Conservation (phyloP, 2,113 vertebrate species). For the Lagopus muta region DNA sequence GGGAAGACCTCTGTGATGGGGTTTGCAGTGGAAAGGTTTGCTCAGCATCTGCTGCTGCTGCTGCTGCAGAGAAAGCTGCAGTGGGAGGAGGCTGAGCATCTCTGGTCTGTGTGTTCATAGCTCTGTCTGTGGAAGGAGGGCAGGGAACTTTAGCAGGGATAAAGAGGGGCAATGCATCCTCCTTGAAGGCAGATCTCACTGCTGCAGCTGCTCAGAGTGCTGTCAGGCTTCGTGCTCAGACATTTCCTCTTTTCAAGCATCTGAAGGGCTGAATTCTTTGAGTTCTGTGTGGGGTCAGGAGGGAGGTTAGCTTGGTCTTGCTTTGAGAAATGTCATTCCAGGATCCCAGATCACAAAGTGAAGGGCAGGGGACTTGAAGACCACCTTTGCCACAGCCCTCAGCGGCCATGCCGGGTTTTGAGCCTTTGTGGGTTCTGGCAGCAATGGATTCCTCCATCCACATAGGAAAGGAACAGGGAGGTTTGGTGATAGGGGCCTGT, state of each 20-base stretch:
- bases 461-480: not conserved
- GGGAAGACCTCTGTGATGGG: not conserved
- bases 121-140: not conserved
- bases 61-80: not conserved
- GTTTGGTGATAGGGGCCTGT: not conserved
- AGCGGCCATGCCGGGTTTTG: not conserved
- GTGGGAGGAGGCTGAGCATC: not conserved
- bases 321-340: not conserved
- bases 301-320: not conserved
- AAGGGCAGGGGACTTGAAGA: not conserved
- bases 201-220: not conserved
- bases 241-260: not conserved
- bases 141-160: not conserved
- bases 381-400: not conserved
- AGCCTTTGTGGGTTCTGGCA: not conserved
- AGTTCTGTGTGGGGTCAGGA: not conserved
- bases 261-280: not conserved
- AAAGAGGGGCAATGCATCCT: not conserved
- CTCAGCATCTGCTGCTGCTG: not conserved
- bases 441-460: not conserved
- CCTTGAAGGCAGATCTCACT: not conserved
- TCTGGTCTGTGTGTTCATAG: fast-evolving
- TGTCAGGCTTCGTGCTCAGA: not conserved
- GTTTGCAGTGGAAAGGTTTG: not conserved
- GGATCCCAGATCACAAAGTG: not conserved